Evolutionary conservation across 92 coral and sea anemone species (phyloP).

Genomic region (Isaurus tuberculatus): DNA sequence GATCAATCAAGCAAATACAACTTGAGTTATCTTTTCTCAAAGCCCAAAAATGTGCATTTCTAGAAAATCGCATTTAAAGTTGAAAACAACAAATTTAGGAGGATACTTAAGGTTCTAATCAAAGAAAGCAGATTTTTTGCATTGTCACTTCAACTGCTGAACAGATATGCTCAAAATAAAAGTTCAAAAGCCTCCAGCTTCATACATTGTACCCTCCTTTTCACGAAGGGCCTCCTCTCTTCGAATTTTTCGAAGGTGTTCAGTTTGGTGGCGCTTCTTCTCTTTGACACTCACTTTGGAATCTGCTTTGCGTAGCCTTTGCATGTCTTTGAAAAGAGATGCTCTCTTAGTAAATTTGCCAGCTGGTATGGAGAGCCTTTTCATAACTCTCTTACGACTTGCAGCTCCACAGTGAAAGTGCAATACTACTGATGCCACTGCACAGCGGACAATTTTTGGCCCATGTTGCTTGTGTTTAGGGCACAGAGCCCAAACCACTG

Average conservation of each 20-base stretch:
- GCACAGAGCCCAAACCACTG: neutral
- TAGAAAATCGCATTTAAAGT: conserved; percentile 45
- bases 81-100: neutral
- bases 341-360: neutral
- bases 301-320: neutral
- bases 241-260: neutral
- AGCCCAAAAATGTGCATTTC: conserved; percentile 12
- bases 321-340: neutral
- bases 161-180: neutral
- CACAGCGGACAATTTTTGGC: neutral
- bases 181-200: conserved; percentile 56
- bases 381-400: neutral
- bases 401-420: neutral
- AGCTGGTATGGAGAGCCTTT: neutral
- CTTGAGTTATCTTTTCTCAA: conserved; percentile 28
- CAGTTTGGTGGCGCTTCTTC: neutral
- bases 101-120: neutral
- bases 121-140: neutral
- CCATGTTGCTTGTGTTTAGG: neutral
- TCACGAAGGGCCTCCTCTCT: conserved; percentile 49
- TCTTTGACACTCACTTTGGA: neutral
- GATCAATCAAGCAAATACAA: conserved; percentile 37
- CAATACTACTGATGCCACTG: neutral
- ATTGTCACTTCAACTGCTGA: neutral
- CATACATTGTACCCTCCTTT: conserved; percentile 48